These are phyloP conservation scores for Conistra vaccinii DNA, from an alignment of 2,888 invertebrate species.

Conservation along the genomic window DNA sequence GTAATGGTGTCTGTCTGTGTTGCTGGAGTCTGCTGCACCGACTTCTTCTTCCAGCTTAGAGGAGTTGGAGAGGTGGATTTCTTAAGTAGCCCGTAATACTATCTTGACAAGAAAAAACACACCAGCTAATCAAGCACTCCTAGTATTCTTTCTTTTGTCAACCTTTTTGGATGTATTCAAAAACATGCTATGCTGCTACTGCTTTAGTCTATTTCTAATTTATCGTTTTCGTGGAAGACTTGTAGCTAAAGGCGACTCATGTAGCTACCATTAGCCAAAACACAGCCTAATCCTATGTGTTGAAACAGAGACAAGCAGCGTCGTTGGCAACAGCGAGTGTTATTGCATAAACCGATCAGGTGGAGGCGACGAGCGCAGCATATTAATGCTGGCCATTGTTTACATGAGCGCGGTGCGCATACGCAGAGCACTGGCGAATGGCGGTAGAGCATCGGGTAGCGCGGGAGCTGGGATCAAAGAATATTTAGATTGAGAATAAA, in stretches of 20 bases:
- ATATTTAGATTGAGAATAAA: background rate
- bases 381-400: constrained; percentile 57
- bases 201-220: background rate
- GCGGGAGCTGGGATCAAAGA: constrained; percentile 41
- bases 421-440: constrained; percentile 50
- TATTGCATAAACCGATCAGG: constrained; percentile 68
- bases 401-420: constrained; percentile 55
- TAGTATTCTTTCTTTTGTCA: background rate
- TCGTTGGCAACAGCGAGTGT: constrained; percentile 52
- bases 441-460: constrained; percentile 15
- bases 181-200: background rate
- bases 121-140: background rate
- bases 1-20: background rate
- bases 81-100: background rate
- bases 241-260: background rate
- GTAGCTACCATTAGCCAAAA: background rate
- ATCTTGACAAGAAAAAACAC: background rate
- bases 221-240: background rate
- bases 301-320: constrained; percentile 22
- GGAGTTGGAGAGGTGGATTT: background rate
- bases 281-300: constrained; percentile 4
- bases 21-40: background rate
- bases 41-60: too few relatives aligned
- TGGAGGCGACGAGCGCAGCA: constrained; percentile 43
- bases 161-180: background rate